phyloP scores from a whole-genome alignment of 2,888 invertebrate species.

The Calameuta idolon region DNA sequence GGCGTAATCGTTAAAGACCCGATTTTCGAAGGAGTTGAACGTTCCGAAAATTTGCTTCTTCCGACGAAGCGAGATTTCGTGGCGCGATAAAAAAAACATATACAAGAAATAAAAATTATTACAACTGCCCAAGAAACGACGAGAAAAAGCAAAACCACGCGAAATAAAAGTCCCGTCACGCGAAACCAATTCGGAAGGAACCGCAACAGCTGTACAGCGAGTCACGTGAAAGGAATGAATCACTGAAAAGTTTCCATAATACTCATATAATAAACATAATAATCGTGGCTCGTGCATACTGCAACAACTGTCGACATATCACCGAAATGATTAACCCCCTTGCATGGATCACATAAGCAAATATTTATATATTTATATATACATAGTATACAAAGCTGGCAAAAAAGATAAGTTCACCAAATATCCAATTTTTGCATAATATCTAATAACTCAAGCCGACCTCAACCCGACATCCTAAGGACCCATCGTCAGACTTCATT shows the following conservation, averaged over 20 bases:
- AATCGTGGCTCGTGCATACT: background rate
- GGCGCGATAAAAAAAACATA: background rate
- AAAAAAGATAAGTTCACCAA: background rate
- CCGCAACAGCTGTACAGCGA: conserved; percentile 39
- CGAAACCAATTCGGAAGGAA: conserved; percentile 2
- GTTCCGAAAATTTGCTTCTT: background rate
- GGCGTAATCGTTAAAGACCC: background rate
- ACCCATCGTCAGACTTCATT: background rate
- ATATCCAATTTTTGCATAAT: background rate
- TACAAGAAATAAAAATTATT: too few species aligned
- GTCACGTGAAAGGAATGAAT: conserved; percentile 36
- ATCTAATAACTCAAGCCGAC: background rate
- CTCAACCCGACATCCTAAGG: background rate
- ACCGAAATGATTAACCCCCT: background rate
- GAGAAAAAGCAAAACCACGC: too few species aligned
- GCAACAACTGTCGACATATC: background rate
- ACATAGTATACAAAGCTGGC: background rate
- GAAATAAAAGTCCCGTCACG: background rate
- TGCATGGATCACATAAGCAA: background rate
- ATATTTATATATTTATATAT: too few species aligned
- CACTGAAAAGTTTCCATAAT: conserved; percentile 51
- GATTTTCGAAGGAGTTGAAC: background rate
- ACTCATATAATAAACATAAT: background rate
- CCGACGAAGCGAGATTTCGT: background rate
- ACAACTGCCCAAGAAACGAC: background rate